These are phyloP conservation scores for Platichthys flesus DNA, from an alignment of 2,113 vertebrate species.

Conservation along the genomic window DNA sequence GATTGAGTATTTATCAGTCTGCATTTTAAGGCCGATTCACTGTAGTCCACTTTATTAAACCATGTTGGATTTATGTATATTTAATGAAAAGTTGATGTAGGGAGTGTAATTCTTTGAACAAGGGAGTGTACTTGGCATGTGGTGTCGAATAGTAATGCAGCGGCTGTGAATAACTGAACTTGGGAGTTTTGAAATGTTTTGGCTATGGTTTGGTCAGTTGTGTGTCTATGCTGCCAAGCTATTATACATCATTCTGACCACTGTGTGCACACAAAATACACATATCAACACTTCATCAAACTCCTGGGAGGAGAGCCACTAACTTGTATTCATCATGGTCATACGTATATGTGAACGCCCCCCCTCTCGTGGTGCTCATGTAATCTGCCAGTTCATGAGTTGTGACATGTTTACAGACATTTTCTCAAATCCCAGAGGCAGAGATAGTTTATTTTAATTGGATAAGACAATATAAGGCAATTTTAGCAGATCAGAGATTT, in stretches of 20 bases:
- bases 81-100: conserved; percentile 81
- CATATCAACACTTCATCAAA: background rate
- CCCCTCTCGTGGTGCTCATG: background rate
- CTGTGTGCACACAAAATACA: background rate
- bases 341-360: background rate
- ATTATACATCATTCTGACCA: background rate
- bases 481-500: too few species aligned
- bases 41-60: conserved; percentile 80
- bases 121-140: conserved; percentile 67
- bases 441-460: background rate
- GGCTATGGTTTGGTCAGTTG: conserved; percentile 3
- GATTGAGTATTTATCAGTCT: conserved; percentile 86
- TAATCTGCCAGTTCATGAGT: background rate
- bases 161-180: conserved; percentile 39
- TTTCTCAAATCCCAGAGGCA: too few species aligned
- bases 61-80: conserved; percentile 83
- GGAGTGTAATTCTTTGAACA: conserved; percentile 80
- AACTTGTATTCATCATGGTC: background rate
- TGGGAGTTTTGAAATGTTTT: conserved; percentile 34
- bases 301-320: background rate
- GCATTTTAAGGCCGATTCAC: conserved; percentile 77
- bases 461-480: background rate
- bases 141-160: conserved; percentile 68
- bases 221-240: background rate
- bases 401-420: too few species aligned